phyloP scores from a whole-genome alignment of 2,888 invertebrate genomes.

The Eristalinus aeneus region DNA sequence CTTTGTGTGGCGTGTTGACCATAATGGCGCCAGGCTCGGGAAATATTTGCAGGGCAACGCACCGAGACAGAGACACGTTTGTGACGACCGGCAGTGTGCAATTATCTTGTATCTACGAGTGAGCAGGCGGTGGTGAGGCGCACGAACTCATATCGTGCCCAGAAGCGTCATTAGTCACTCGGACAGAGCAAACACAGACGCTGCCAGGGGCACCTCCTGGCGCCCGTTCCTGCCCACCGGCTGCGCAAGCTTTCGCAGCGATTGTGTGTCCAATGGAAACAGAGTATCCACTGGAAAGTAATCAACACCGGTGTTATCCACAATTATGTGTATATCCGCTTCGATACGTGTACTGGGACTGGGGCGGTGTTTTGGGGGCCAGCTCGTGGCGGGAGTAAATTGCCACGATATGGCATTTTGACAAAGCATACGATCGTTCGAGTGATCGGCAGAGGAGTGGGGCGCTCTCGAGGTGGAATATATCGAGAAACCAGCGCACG shows the following conservation, averaged over 20 bases:
- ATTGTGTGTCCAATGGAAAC: not conserved
- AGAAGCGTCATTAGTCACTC: conserved; percentile 58
- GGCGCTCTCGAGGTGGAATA: conserved; percentile 1
- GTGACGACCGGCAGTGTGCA: conserved; percentile 25
- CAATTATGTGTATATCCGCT: conserved; percentile 20
- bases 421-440: conserved; percentile 46
- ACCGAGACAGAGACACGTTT: not conserved
- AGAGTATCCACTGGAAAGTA: conserved; percentile 38
- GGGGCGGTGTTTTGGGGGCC: not conserved
- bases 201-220: conserved; percentile 7
- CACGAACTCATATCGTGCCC: conserved; percentile 29
- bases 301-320: conserved; percentile 30
- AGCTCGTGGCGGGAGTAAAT: conserved; percentile 6
- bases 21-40: conserved; percentile 53
- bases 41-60: conserved; percentile 11
- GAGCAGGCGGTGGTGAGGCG: conserved; percentile 35
- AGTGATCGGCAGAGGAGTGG: conserved; percentile 15
- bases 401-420: conserved; percentile 39
- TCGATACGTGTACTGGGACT: not conserved
- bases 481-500: not conserved
- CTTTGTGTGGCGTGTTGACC: conserved; percentile 57
- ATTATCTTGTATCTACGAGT: conserved; percentile 43
- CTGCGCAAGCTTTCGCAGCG: not conserved
- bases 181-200: conserved; percentile 38
- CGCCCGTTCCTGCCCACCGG: not conserved